Base-by-base conservation (phyloP, 2,113 vertebrate genomes). In the Chaenocephalus aceratus region DNA sequence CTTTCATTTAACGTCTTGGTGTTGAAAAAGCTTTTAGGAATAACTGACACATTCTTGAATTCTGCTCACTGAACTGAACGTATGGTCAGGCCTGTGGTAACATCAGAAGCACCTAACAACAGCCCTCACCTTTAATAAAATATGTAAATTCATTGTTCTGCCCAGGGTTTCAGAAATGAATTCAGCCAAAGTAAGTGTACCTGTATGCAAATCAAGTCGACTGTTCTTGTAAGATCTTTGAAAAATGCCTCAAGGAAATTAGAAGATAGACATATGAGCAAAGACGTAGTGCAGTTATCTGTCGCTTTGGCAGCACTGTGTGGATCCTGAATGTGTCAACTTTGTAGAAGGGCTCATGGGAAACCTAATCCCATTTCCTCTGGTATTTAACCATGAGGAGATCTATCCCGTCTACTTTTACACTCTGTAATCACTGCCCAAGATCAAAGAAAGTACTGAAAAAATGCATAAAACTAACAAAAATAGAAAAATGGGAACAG, bases 361-460 rank as follows among this genome's bases (percentile, higher is more conserved):
- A 78, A 83, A 75, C 49, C 45, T 91, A 90, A 93, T 93, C 91
- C 83, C 70, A 88, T 91, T 90, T 89, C 73, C 62, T 86, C 79
- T 79, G 88, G 82, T 91, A 85, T 93, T 91, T 89, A 90, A 86
- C 84, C 78, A 80, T 41, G 10, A 82, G 63, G 78, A 86, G 41
- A 80, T 83, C 70, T 63, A 21, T 64, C 79, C 67, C 30, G 54
- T 84, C 68, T 44, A 34, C 70, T 83, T 63, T 70, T 84, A 85
- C 56, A 65, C 75, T 71, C 48, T n/a, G 60, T 62, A 83, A 92
- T 91, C 72, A 10, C 77, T 75, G 46, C 23, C 77, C 21, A 11
- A 86, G 87, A 92, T 93, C 87, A 91, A 92, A 93, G 83, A 84
- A 60, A 15, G 51, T 51, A 48, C 56, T 49, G 44, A 21, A 21